Conservation (phyloP, 2,888 invertebrate genomes). For the Agrotis ipsilon region DNA sequence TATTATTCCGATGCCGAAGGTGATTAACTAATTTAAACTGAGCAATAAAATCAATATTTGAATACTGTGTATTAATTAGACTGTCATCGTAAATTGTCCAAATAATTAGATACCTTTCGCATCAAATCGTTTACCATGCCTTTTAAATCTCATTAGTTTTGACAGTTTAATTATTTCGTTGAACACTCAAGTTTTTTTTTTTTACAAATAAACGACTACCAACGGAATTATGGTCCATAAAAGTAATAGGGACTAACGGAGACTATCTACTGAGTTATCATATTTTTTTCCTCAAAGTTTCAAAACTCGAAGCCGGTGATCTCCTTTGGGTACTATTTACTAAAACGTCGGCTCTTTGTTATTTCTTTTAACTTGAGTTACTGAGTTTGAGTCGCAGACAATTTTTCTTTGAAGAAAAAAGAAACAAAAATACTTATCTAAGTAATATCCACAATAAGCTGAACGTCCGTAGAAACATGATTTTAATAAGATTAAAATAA, state of each 20-base stretch:
- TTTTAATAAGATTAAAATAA: constrained; percentile 91
- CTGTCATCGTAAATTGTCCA: constrained; percentile 69
- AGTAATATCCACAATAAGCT: constrained; percentile 72
- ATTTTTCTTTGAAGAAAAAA: constrained; percentile 12
- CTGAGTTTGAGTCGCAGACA: constrained; percentile 28
- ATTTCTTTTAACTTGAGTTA: constrained; percentile 43
- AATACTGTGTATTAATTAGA: constrained; percentile 67
- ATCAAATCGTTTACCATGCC: constrained; percentile 64
- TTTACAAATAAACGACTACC: constrained; percentile 53
- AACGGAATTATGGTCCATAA: constrained; percentile 56
- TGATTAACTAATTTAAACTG: constrained; percentile 69
- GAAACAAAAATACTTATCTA: constrained; percentile 10
- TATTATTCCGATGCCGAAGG: constrained; percentile 56
- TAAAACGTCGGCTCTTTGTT: constrained; percentile 44
- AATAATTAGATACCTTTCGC: constrained; percentile 69
- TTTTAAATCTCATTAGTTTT: constrained; percentile 67
- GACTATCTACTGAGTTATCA: constrained; percentile 40
- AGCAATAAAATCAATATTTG: constrained; percentile 71
- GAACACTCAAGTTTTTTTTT: constrained; percentile 60
- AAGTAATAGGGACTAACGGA: constrained; percentile 55
- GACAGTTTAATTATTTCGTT: constrained; percentile 69
- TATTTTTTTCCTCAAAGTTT: constrained; percentile 44
- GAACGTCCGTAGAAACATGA: constrained; percentile 75
- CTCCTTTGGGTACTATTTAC: constrained; percentile 53
- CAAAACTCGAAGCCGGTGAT: constrained; percentile 39